Evolutionary conservation across 2,888 invertebrate genomes (phyloP).

Genomic region (Embidobia sp.): DNA sequence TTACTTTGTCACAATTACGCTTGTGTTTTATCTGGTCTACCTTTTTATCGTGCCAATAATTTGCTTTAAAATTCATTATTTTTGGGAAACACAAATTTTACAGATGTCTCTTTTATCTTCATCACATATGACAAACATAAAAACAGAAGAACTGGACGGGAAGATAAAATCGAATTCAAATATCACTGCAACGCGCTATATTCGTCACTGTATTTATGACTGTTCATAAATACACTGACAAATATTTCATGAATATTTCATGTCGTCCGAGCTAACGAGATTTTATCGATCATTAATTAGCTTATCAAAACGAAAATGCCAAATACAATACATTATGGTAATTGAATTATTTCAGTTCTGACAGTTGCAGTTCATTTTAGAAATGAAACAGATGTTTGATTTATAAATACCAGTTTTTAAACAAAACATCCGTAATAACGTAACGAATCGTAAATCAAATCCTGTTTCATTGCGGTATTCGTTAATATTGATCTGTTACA

Average conservation of each 20-base stretch:
- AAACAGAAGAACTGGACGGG: constrained; percentile 16
- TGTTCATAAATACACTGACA: constrained; percentile 47
- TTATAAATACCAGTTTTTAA: constrained; percentile 28
- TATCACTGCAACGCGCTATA: constrained; percentile 23
- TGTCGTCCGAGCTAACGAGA: constrained; percentile 41
- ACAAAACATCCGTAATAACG: no score
- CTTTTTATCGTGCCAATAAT: constrained; percentile 1
- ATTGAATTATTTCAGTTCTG: constrained; percentile 52
- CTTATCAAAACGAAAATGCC: constrained; percentile 45
- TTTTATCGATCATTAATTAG: constrained; percentile 60
- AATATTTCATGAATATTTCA: constrained; percentile 57
- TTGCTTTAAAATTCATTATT: constrained; percentile 15
- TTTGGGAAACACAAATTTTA: constrained; percentile 2
- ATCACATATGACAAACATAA: constrained; percentile 4
- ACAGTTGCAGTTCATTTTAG: constrained; percentile 47
- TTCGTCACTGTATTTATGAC: constrained; percentile 52
- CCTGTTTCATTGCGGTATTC: no score
- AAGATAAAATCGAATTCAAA: constrained; percentile 53
- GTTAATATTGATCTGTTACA: no score
- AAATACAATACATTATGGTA: constrained; percentile 46
- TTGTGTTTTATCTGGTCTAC: no score
- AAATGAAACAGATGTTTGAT: constrained; percentile 33
- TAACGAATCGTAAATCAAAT: no score
- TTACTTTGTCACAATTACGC: no score
- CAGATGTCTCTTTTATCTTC: constrained; percentile 19